Conservation (phyloP, 1,140 invertebrate genomes). For the Harpegnathos saltator region DNA sequence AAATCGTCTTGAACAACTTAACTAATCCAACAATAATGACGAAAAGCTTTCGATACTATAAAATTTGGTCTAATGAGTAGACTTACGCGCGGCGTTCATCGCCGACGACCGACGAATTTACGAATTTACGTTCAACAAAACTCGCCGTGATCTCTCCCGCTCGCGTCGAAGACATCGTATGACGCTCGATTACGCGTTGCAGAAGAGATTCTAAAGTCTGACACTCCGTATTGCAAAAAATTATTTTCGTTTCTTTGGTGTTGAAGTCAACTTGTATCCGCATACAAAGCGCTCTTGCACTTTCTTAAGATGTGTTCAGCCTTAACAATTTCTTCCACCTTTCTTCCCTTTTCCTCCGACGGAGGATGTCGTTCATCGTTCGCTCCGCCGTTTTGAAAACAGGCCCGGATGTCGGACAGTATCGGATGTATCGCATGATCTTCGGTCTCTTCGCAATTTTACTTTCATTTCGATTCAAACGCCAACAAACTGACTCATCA, state of each 20-base stretch:
- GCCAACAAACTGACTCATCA: not conserved
- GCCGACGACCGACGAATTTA: conserved; percentile 5
- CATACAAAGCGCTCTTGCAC: conserved; percentile 48
- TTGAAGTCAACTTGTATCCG: conserved; percentile 56
- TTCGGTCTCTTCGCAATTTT: not conserved
- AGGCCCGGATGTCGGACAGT: too few relatives aligned
- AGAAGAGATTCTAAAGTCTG: conserved; percentile 37
- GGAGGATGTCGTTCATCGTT: not conserved
- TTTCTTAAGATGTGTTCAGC: conserved; percentile 58
- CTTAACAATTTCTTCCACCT: conserved; percentile 27
- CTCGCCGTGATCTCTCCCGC: conserved; percentile 1
- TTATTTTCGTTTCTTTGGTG: conserved; percentile 59
- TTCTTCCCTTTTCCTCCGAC: not conserved
- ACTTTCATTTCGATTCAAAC: not conserved
- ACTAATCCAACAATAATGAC: conserved; percentile 50
- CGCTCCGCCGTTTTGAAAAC: too few relatives aligned
- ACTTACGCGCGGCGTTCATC: not conserved
- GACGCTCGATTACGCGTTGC: conserved; percentile 13
- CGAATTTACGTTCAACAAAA: conserved; percentile 32
- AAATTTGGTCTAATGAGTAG: conserved; percentile 35
- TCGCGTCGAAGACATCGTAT: not conserved
- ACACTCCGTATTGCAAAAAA: conserved; percentile 64
- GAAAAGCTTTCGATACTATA: conserved; percentile 13
- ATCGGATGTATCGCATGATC: not conserved
- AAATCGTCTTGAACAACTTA: conserved; percentile 37